A percentile compares a stretch with the other conserved stretches of the same genome.
These are phyloP conservation scores for Antechinus stuartii DNA, from an alignment of 2,113 vertebrate species.

Conservation along the genomic window DNA sequence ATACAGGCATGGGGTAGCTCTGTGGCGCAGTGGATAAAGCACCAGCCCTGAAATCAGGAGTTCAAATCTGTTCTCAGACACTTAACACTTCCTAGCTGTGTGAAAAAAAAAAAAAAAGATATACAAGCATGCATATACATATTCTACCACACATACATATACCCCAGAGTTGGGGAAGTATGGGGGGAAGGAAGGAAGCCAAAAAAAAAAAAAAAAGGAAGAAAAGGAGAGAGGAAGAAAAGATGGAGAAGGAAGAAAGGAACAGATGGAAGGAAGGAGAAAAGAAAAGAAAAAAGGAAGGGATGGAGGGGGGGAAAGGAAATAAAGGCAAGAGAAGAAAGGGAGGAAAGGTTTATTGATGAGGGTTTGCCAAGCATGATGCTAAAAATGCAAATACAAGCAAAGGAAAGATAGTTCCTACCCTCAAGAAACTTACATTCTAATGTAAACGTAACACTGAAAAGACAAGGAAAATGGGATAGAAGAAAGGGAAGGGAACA, in stretches of 20 bases:
- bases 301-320: no score
- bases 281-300: background rate
- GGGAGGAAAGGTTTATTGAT: background rate
- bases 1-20: background rate
- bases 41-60: no score
- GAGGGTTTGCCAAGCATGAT: background rate
- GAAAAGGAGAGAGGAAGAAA: no score
- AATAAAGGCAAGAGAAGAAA: background rate
- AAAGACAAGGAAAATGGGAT: background rate
- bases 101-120: background rate
- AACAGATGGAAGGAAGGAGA: background rate
- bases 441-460: background rate
- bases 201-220: no score
- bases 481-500: background rate
- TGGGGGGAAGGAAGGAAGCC: background rate
- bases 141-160: background rate
- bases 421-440: background rate
- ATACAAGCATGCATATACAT: background rate
- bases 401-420: background rate
- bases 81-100: no score
- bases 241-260: no score
- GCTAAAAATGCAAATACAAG: accelerated
- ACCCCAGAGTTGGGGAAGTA: background rate
- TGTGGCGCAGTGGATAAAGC: no score
- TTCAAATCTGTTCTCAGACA: no score